Evolutionary conservation across 1,140 invertebrate species (phyloP).

Genomic region (Cyclina sinensis): DNA sequence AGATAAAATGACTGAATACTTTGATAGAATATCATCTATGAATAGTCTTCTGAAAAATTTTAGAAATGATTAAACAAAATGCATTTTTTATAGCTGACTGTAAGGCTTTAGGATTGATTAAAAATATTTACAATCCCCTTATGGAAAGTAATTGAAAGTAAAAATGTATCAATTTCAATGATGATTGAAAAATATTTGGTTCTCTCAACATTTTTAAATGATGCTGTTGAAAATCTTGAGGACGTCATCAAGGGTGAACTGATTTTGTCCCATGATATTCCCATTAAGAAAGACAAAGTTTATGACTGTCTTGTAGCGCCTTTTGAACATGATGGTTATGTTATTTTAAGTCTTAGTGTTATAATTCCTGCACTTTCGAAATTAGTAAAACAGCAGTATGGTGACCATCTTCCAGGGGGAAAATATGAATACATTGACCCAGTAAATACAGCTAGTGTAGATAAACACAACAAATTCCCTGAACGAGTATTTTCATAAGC

Average conservation of each 20-base stretch:
- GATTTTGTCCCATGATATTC: constrained; percentile 4
- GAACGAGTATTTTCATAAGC: constrained; percentile 34
- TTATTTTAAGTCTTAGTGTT: constrained; percentile 48
- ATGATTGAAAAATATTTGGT: constrained; percentile 35
- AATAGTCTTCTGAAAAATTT: constrained; percentile 47
- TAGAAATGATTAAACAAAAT: constrained; percentile 48
- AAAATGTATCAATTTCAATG: constrained; percentile 25
- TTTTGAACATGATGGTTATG: constrained; percentile 45
- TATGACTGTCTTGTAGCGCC: constrained; percentile 29
- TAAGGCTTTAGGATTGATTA: constrained; percentile 66
- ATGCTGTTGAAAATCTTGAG: constrained; percentile 1
- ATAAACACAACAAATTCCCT: constrained; percentile 41
- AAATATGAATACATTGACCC: constrained; percentile 1
- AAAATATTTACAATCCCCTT: constrained; percentile 69
- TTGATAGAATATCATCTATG: background rate
- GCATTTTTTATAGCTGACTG: constrained; percentile 62
- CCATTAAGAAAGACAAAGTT: constrained; percentile 31
- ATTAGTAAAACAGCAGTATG: constrained; percentile 48
- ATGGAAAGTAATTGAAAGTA: constrained; percentile 63
- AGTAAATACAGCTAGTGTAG: background rate
- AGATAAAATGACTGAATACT: constrained; percentile 4
- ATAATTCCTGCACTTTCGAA: constrained; percentile 61
- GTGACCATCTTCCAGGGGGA: constrained; percentile 57
- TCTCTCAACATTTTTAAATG: background rate
- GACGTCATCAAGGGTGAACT: background rate